Base-by-base conservation (phyloP, 2,113 vertebrate genomes). In the Platysternon megacephalum region DNA sequence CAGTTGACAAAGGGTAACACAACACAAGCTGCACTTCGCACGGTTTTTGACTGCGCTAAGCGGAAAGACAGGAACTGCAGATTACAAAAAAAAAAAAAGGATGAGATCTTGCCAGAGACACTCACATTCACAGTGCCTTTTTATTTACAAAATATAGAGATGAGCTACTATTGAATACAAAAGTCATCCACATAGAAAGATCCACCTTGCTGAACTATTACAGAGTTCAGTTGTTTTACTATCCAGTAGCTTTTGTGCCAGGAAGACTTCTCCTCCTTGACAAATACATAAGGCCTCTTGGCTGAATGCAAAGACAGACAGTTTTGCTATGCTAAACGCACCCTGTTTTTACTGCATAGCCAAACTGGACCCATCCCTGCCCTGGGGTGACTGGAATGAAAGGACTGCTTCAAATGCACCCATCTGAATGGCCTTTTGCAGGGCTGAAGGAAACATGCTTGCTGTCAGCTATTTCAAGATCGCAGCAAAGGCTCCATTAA, bases 251-350 rank as follows among this genome's bases (percentile, higher is more conserved):
- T 0, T 68, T 12, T 0, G 4, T 6, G 32, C 89, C 76, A 61
- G 88, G 26, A 83, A 39, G 65, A 78, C 52, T n/a, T 55, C 80
- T 78, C 56, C 24, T 51, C 72, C 88, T 68, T 48, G 87, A 80
- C 78, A 29, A 14, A 94, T 1, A 24, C 8, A 3, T 17, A 82
- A 95, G 68, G 94, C 87, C 52, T 79, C n/a, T 24, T 6, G 72
- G 55, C 65, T 12, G 1, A 79, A 44, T 24, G 53, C 92, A 94
- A 14, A 93, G 44, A 85, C 49, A 89, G 10, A 4, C 0, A 0
- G 95, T 97, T 97, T 95, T 1, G 3, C 4, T 26, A 29, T 48
- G 85, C 72, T 82, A 76, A 89, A 21, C 83, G 8, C 53, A 35
- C 14, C 48, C 46, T 49, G 24, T 21, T 68, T 13, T 14, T 42